These are phyloP conservation scores for Sipha maydis DNA, from an alignment of 2,888 invertebrate genomes.

Conservation along the genomic window DNA sequence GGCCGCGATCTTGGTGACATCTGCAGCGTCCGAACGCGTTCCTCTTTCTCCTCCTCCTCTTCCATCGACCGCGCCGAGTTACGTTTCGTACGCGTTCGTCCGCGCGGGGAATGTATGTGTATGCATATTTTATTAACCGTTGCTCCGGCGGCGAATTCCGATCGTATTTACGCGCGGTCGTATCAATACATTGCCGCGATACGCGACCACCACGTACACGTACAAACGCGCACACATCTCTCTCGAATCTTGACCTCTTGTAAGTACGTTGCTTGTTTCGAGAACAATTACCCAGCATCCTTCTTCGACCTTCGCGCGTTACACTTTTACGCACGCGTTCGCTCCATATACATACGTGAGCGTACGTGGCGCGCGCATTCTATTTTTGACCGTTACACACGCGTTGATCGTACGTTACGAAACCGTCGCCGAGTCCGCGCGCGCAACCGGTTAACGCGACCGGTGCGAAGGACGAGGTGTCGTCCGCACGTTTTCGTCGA, in stretches of 20 bases:
- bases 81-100: background rate
- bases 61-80: background rate
- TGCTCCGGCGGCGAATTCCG: conserved; percentile 48
- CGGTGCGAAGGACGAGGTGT: too few relatives aligned
- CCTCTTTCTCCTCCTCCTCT: background rate
- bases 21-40: conserved; percentile 21
- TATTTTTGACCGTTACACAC: too few relatives aligned
- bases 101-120: background rate
- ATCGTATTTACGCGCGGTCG: conserved; percentile 9
- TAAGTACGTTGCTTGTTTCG: background rate
- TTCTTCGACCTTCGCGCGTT: background rate
- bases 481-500: too few relatives aligned
- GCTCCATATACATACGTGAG: too few relatives aligned
- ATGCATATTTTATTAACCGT: conserved; percentile 49
- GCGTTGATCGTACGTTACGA: too few relatives aligned
- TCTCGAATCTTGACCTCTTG: conserved; percentile 45
- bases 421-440: too few relatives aligned
- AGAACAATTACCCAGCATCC: background rate
- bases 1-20: conserved; percentile 35
- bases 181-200: background rate
- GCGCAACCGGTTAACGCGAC: too few relatives aligned
- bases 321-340: background rate
- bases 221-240: background rate
- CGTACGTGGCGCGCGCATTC: too few relatives aligned
- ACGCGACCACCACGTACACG: background rate